Conservation (phyloP, 1,140 invertebrate genomes). For the roundworm (Caenorhabditis elegans) region WBcel235 BX284605.5:9300001-9300500, state of each 20-base stretch:
- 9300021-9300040: too few relatives aligned
- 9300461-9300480: conserved; percentile 13
- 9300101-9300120: too few relatives aligned
- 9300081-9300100: too few relatives aligned
- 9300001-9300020: conserved; percentile 18
- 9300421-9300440: conserved; percentile 37
- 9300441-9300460: conserved; percentile 24
- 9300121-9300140: not conserved
- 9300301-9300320: conserved; percentile 37
- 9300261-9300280: conserved; percentile 31
- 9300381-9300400: not conserved
- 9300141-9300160: not conserved
- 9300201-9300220: conserved; percentile 33
- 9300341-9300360: not conserved
- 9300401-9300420: conserved; percentile 24
- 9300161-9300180: not conserved
- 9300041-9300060: too few relatives aligned
- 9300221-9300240: conserved; percentile 41
- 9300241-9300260: conserved; percentile 24
- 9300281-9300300: conserved; percentile 34
- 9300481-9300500: conserved; percentile 19
- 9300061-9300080: too few relatives aligned
- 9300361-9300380: not conserved
- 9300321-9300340: conserved; percentile 36
- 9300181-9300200: conserved; percentile 43